These are phyloP conservation scores for Melanaphis sacchari DNA, from an alignment of 1,140 invertebrate genomes.

Conservation along the genomic window DNA sequence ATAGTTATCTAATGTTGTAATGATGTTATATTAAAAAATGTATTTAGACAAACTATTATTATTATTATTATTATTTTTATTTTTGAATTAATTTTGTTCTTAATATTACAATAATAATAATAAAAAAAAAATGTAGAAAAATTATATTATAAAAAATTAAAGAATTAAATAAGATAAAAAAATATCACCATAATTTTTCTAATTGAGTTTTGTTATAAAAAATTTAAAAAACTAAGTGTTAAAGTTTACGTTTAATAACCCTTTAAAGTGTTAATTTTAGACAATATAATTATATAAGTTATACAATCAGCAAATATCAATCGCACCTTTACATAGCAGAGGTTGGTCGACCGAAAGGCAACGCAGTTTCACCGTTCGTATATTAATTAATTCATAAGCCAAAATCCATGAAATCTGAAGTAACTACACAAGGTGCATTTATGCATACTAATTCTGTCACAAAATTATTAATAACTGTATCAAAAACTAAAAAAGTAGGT, in stretches of 20 bases:
- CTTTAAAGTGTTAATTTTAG: neutral
- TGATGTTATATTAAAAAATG: neutral
- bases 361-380: neutral
- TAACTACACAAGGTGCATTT: neutral
- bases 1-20: neutral
- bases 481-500: neutral
- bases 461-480: neutral
- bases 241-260: neutral
- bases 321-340: neutral
- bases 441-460: neutral
- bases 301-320: neutral
- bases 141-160: neutral
- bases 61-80: neutral
- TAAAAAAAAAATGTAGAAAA: no score
- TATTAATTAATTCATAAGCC: conserved; percentile 20
- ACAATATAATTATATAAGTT: neutral
- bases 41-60: neutral
- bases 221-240: neutral
- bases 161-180: no score
- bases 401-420: neutral
- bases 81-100: neutral
- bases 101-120: neutral
- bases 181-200: neutral
- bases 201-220: neutral
- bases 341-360: neutral